Percentiles rank a stretch among this genome's conserved stretches.
These are phyloP conservation scores for Bellardia bayeri DNA, from an alignment of 2,888 invertebrate genomes.

Conservation along the genomic window DNA sequence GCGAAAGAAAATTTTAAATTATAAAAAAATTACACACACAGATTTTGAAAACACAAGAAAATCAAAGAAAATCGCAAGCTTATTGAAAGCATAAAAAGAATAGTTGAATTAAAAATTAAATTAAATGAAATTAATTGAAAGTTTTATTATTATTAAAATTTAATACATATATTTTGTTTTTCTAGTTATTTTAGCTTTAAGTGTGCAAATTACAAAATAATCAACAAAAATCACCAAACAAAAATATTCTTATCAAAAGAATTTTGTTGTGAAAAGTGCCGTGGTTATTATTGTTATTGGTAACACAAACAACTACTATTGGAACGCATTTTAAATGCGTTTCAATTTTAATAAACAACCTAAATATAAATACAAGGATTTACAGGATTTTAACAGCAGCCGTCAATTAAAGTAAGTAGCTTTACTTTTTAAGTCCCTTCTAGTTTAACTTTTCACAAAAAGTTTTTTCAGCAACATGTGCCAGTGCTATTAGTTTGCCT, in stretches of 20 bases:
- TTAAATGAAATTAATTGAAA: background rate
- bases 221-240: slow-evolving; percentile 6
- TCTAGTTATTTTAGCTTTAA: background rate
- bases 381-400: slow-evolving; percentile 52
- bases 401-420: slow-evolving; percentile 63
- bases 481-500: background rate
- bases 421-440: background rate
- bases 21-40: slow-evolving; percentile 18
- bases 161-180: background rate
- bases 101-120: background rate
- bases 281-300: background rate
- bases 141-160: background rate
- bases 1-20: slow-evolving; percentile 7
- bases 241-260: slow-evolving; percentile 22
- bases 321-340: slow-evolving; percentile 73
- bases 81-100: background rate
- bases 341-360: slow-evolving; percentile 61
- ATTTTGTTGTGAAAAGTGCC: slow-evolving; percentile 32
- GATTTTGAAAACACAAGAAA: slow-evolving; percentile 9
- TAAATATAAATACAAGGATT: slow-evolving; percentile 68
- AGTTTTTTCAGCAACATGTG: slow-evolving; percentile 49
- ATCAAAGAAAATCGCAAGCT: background rate
- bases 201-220: slow-evolving; percentile 4
- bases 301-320: slow-evolving; percentile 1
- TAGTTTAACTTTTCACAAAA: background rate